A percentile compares a stretch with the other conserved stretches of the same genome.
phyloP scores from a whole-genome alignment of 2,113 vertebrate species.

The Cololabis saira region DNA sequence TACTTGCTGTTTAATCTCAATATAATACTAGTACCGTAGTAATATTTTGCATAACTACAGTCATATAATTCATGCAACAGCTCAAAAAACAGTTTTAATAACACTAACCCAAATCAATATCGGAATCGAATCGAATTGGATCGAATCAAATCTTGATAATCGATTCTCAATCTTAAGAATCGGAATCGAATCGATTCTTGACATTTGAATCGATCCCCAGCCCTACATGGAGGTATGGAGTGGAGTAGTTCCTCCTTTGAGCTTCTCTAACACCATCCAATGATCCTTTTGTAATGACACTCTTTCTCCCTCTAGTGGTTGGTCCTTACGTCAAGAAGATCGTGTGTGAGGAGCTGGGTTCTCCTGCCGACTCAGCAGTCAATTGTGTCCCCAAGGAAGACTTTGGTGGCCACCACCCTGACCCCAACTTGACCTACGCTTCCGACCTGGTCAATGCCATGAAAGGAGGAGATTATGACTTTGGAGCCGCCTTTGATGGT shows the following conservation, averaged over 20 bases:
- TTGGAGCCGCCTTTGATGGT: slow-evolving; percentile 97
- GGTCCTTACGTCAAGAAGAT: slow-evolving; percentile 97
- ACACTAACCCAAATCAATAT: too few species aligned
- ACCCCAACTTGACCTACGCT: slow-evolving; percentile 97
- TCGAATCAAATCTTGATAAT: too few species aligned
- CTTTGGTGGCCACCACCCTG: slow-evolving; percentile 97
- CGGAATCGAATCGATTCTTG: too few species aligned
- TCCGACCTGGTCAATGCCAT: slow-evolving; percentile 95
- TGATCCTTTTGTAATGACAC: background rate
- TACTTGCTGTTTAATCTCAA: too few species aligned
- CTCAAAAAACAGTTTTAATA: too few species aligned
- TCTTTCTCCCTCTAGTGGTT: slow-evolving; percentile 82
- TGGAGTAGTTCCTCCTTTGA: background rate
- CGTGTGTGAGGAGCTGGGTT: slow-evolving; percentile 94
- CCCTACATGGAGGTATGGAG: slow-evolving; percentile 92
- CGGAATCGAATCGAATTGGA: too few species aligned
- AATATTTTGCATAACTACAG: too few species aligned
- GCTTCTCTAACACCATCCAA: background rate
- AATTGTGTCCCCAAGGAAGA: slow-evolving; percentile 94
- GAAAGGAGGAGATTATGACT: slow-evolving; percentile 95
- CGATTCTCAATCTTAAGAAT: too few species aligned
- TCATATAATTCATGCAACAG: too few species aligned
- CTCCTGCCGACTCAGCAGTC: slow-evolving; percentile 92
- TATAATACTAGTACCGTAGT: too few species aligned
- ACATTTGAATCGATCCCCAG: too few species aligned